phyloP scores from a whole-genome alignment of 2,113 vertebrate genomes.

The Tamias sibiricus region DNA sequence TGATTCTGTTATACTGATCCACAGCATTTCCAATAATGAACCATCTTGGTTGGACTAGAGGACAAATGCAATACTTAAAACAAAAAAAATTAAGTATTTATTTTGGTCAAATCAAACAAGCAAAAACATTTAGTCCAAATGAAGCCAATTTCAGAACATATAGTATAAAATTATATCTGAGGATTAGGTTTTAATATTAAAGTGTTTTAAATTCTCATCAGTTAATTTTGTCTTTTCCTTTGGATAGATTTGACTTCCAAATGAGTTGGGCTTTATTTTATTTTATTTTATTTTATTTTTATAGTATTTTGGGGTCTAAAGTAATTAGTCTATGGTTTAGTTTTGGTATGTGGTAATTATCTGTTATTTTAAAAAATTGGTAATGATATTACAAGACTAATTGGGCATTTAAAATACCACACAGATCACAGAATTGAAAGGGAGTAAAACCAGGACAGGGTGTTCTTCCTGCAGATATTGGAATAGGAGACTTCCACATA shows the following conservation, averaged over 20 bases:
- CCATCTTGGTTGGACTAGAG: background rate
- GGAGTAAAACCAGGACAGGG: background rate
- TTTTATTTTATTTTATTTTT: slow-evolving; percentile 9
- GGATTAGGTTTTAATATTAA: background rate
- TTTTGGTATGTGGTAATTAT: background rate
- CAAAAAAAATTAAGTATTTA: background rate
- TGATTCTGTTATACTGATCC: background rate
- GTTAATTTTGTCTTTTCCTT: background rate
- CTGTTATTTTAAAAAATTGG: background rate
- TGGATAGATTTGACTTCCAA: background rate
- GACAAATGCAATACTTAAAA: background rate
- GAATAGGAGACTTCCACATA: background rate
- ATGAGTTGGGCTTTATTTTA: background rate
- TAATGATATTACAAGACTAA: background rate
- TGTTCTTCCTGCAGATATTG: background rate
- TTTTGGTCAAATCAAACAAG: background rate
- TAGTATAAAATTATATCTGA: background rate
- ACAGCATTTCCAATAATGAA: background rate
- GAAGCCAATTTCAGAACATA: background rate
- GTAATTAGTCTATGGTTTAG: background rate
- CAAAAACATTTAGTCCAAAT: background rate
- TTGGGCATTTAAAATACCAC: background rate
- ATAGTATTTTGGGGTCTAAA: background rate
- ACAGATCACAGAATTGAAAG: background rate
- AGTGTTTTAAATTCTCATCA: background rate